Percentiles rank a stretch among this genome's conserved stretches.
These are phyloP conservation scores for Lutraria lutraria DNA, from an alignment of 2,888 invertebrate species.

Conservation along the genomic window DNA sequence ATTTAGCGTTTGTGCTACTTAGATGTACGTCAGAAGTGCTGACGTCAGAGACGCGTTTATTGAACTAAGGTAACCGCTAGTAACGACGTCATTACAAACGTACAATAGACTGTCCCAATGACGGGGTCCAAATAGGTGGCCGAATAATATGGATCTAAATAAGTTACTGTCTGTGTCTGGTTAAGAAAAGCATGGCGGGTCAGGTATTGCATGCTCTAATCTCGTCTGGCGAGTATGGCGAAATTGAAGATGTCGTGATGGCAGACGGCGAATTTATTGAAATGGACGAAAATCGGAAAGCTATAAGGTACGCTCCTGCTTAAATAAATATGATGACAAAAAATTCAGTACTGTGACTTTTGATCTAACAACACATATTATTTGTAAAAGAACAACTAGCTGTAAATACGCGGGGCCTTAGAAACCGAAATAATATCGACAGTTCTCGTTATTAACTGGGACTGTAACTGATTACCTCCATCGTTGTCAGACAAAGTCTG, in stretches of 20 bases:
- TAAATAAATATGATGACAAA: no score
- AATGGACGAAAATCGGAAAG: slow-evolving; percentile 32
- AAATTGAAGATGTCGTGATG: slow-evolving; percentile 63
- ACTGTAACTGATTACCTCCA: no score
- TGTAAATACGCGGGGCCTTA: no score
- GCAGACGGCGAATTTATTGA: slow-evolving; percentile 66
- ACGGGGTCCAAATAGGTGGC: not conserved
- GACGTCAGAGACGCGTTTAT: not conserved
- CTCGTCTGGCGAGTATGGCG: slow-evolving; percentile 59
- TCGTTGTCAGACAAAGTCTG: no score
- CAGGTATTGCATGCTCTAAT: slow-evolving; percentile 52
- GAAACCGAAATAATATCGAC: no score
- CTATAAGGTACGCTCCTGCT: slow-evolving; percentile 38
- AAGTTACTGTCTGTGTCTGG: not conserved
- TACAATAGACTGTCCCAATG: not conserved
- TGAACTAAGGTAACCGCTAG: not conserved
- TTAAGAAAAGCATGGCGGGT: slow-evolving; percentile 41
- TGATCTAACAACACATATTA: no score
- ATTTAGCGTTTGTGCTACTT: not conserved
- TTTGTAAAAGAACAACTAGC: no score
- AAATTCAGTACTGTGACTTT: no score
- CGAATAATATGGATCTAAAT: not conserved
- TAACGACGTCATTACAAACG: not conserved
- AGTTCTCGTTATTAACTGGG: no score
- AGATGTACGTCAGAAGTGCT: not conserved